Evolutionary conservation across 2,113 vertebrate species (phyloP).

Genomic region (Zosterops japonicus): DNA sequence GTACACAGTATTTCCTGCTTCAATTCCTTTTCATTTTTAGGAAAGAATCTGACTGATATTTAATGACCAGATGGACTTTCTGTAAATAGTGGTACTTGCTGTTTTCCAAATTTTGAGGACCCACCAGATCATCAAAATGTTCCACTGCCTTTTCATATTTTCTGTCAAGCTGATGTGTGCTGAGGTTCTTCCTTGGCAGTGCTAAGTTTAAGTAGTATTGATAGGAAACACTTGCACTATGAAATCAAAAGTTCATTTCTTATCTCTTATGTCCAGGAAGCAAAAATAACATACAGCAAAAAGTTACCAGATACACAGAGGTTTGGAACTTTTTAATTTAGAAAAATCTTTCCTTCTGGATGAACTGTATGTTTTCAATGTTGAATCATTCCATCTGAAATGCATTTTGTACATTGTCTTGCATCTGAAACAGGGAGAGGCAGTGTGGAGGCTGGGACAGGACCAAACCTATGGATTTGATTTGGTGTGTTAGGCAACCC

Average conservation of each 20-base stretch:
- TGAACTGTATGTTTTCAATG: background rate
- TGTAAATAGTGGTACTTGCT: background rate
- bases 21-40: background rate
- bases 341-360: background rate
- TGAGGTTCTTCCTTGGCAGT: background rate
- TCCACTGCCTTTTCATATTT: background rate
- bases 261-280: background rate
- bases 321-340: background rate
- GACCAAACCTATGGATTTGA: background rate
- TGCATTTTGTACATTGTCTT: background rate
- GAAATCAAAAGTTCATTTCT: background rate
- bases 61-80: background rate
- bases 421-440: background rate
- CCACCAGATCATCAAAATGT: background rate
- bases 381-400: background rate
- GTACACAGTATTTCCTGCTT: background rate
- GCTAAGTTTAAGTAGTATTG: background rate
- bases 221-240: background rate
- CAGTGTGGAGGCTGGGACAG: background rate
- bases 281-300: background rate
- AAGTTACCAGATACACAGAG: background rate
- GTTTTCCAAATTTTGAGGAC: background rate
- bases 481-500: slow-evolving; percentile 19
- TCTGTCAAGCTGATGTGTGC: background rate
- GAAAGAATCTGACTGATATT: background rate